A percentile compares a stretch with the other conserved stretches of the same genome.
These are phyloP conservation scores for Centropus bengalensis DNA, from an alignment of 2,113 vertebrate species.

Conservation along the genomic window DNA sequence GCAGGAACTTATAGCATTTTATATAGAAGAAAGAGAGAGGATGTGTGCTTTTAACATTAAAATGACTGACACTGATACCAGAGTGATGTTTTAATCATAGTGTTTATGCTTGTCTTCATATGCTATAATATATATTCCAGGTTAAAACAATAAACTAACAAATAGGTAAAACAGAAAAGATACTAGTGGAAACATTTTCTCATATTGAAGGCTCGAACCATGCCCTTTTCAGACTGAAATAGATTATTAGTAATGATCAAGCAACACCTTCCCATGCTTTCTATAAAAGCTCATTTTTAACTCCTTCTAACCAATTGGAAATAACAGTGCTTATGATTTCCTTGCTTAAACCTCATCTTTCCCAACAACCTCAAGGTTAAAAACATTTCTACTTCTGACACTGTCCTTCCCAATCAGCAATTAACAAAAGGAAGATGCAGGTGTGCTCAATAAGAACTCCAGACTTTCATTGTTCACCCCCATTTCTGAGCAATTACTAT, in stretches of 20 bases:
- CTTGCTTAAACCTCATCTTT: neutral
- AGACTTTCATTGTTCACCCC: neutral
- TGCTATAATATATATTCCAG: neutral
- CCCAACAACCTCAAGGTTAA: neutral
- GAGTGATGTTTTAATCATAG: neutral
- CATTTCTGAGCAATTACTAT: neutral
- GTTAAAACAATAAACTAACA: neutral
- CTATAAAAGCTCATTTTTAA: neutral
- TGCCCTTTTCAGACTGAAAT: neutral
- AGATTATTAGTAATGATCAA: neutral
- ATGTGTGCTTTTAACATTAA: neutral
- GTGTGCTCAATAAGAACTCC: neutral
- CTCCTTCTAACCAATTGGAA: neutral
- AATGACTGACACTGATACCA: neutral
- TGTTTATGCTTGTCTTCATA: neutral
- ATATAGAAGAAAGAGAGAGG: neutral
- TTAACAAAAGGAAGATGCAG: neutral
- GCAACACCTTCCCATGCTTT: neutral
- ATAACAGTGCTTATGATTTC: neutral
- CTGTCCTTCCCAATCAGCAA: neutral
- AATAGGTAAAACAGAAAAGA: neutral
- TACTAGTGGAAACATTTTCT: neutral
- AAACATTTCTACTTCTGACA: neutral
- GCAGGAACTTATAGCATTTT: neutral
- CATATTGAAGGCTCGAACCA: neutral